These are phyloP conservation scores for Epinotia demarniana DNA, from an alignment of 2,888 invertebrate genomes.

Conservation along the genomic window DNA sequence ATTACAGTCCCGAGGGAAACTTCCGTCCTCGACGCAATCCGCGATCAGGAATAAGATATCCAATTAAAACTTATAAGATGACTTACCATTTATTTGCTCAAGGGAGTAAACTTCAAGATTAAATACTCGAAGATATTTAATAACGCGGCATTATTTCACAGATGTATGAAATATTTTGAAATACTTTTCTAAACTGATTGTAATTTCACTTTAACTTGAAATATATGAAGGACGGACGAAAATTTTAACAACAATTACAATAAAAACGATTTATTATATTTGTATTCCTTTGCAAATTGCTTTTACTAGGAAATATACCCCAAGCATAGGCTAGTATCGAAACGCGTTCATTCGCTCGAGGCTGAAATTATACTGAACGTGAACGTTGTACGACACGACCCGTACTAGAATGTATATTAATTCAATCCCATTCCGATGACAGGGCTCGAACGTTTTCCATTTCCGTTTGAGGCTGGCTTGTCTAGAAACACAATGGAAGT, in stretches of 20 bases:
- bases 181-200: slow-evolving; percentile 3
- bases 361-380: slow-evolving; percentile 71
- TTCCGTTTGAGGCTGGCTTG: slow-evolving; percentile 48
- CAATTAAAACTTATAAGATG: slow-evolving; percentile 37
- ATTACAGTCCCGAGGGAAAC: not conserved
- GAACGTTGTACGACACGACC: slow-evolving; percentile 23
- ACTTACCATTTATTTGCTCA: slow-evolving; percentile 35
- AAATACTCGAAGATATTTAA: slow-evolving; percentile 12
- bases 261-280: not conserved
- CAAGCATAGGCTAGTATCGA: slow-evolving; percentile 25
- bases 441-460: slow-evolving; percentile 54
- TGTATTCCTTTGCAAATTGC: not conserved
- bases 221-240: not conserved
- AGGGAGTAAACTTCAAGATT: slow-evolving; percentile 16
- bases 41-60: slow-evolving; percentile 22
- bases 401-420: slow-evolving; percentile 27
- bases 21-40: not conserved
- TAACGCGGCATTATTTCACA: slow-evolving; percentile 7
- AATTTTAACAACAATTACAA: not conserved
- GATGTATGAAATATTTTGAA: not conserved
- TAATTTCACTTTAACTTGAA: not conserved
- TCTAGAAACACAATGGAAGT: slow-evolving; percentile 1
- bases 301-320: slow-evolving; percentile 3
- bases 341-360: slow-evolving; percentile 63
- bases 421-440: slow-evolving; percentile 1